phyloP scores from a whole-genome alignment of 2,113 vertebrate genomes.

The Actenoides hombroni region DNA sequence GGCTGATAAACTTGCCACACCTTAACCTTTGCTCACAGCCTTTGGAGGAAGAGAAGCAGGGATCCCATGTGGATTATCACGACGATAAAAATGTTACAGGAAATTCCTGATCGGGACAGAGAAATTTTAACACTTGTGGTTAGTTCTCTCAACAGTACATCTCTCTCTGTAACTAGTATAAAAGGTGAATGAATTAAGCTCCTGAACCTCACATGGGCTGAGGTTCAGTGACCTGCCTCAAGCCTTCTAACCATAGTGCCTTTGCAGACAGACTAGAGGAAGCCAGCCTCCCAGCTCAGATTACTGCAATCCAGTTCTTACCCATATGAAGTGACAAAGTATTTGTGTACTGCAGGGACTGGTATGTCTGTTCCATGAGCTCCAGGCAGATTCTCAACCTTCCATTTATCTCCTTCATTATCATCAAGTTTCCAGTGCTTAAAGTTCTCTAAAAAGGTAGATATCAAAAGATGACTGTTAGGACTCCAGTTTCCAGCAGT shows the following conservation, averaged over 20 bases:
- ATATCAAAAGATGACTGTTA: neutral
- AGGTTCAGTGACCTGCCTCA: neutral
- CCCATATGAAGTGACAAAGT: slow-evolving; percentile 81
- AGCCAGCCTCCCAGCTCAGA: neutral
- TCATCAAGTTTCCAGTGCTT: slow-evolving; percentile 69
- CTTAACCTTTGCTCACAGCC: neutral
- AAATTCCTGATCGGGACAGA: neutral
- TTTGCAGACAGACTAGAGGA: neutral
- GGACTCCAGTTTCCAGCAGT: neutral
- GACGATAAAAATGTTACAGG: neutral
- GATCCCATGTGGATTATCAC: neutral
- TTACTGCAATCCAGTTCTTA: slow-evolving; percentile 54
- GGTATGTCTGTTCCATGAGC: slow-evolving; percentile 54
- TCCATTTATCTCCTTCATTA: slow-evolving; percentile 73
- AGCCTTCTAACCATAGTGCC: neutral
- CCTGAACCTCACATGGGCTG: neutral
- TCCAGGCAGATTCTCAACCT: slow-evolving; percentile 71
- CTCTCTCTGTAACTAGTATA: neutral
- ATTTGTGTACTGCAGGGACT: slow-evolving; percentile 69
- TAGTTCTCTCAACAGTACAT: neutral
- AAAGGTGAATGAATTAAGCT: neutral
- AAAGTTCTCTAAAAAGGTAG: slow-evolving; percentile 68
- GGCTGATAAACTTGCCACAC: neutral
- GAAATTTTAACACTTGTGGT: neutral
- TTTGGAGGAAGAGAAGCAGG: neutral